Percentiles rank a stretch among this genome's conserved stretches.
Conservation (phyloP, 2,113 vertebrate species). For the Callorhinus ursinus region DNA sequence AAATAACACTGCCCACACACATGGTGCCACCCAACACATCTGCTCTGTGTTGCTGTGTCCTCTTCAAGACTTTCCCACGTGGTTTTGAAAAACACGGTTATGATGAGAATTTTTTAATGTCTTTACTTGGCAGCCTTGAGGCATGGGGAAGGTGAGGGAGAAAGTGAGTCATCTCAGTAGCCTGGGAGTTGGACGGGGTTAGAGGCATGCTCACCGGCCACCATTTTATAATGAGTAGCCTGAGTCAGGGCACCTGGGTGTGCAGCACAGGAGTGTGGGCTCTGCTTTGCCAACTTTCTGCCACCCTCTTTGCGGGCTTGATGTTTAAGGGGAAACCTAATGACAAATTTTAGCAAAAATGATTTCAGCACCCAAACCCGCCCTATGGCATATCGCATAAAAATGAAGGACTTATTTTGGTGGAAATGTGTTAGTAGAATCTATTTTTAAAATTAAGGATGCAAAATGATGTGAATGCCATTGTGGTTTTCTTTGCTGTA, state of each 20-base stretch:
- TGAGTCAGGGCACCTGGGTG: not conserved
- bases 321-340: not conserved
- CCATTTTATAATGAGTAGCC: accelerated
- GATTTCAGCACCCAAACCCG: not conserved
- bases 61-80: accelerated
- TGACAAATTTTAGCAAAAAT: not conserved
- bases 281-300: accelerated
- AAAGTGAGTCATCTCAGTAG: accelerated
- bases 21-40: accelerated
- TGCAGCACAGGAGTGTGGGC: accelerated
- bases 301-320: not conserved
- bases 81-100: not conserved
- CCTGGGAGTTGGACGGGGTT: accelerated
- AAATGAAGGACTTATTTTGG: not conserved
- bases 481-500: accelerated
- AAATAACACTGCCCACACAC: accelerated
- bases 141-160: too few relatives aligned
- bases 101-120: not conserved
- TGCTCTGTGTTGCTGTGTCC: accelerated
- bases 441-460: not conserved
- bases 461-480: accelerated
- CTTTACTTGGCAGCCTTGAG: not conserved
- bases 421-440: not conserved
- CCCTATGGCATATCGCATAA: accelerated
- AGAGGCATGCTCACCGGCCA: accelerated